Conservation (phyloP, 1,140 invertebrate species). For the Odontomachus brunneus region DNA sequence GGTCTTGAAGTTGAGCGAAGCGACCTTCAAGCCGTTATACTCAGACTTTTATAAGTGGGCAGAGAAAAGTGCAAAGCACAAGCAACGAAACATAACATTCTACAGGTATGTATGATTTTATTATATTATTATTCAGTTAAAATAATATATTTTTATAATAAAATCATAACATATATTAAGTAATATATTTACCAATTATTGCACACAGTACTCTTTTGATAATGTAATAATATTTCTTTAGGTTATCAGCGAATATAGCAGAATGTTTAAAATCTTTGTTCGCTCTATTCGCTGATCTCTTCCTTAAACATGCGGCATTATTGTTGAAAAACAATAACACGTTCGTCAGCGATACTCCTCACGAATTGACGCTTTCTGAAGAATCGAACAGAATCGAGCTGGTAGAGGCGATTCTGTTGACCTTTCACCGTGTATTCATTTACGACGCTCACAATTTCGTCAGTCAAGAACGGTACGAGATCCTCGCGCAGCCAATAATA, state of each 20-base stretch:
- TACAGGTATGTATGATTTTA: too few relatives aligned
- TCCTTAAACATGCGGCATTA: conserved; percentile 92
- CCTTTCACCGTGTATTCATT: conserved; percentile 91
- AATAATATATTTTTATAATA: too few relatives aligned
- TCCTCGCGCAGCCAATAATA: conserved; percentile 93
- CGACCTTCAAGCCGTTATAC: too few relatives aligned
- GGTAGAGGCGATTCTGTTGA: conserved; percentile 90
- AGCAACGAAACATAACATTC: too few relatives aligned
- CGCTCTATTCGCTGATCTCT: conserved; percentile 94
- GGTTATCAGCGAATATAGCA: conserved; percentile 91
- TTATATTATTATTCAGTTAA: too few relatives aligned
- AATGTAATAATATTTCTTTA: conserved; percentile 81
- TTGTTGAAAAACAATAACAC: conserved; percentile 86
- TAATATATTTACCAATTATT: conserved; percentile 16
- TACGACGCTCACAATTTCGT: conserved; percentile 94
- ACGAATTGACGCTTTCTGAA: conserved; percentile 85
- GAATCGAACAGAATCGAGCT: conserved; percentile 87
- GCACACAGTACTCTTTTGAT: not conserved
- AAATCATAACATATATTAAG: too few relatives aligned
- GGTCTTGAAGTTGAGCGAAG: too few relatives aligned
- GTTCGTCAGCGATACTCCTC: conserved; percentile 77
- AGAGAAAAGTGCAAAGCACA: too few relatives aligned
- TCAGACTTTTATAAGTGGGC: too few relatives aligned
- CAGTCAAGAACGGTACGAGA: conserved; percentile 93
- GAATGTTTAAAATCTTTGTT: conserved; percentile 95